phyloP scores from a whole-genome alignment of 1,140 invertebrate genomes.

The Patella vulgata region DNA sequence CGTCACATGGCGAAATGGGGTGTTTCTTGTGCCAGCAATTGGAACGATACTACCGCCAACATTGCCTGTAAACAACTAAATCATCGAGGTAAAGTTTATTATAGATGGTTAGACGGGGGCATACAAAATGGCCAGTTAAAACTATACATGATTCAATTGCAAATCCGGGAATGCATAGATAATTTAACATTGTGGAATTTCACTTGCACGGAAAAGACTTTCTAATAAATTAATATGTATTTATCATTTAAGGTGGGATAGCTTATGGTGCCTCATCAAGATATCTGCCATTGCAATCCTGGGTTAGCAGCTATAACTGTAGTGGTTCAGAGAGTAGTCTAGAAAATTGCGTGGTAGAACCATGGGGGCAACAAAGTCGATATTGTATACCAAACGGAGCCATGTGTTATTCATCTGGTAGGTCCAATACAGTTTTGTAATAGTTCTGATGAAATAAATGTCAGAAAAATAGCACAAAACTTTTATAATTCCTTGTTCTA shows the following conservation, averaged over 20 bases:
- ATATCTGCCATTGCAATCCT: constrained; percentile 59
- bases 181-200: too few species aligned
- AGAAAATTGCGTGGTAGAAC: constrained; percentile 36
- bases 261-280: constrained; percentile 41
- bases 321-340: constrained; percentile 39
- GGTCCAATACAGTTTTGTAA: too few species aligned
- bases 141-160: too few species aligned
- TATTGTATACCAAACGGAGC: constrained; percentile 42
- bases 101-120: constrained; percentile 31
- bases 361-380: constrained; percentile 41
- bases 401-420: constrained; percentile 40
- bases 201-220: too few species aligned
- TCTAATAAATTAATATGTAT: too few species aligned
- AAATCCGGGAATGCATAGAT: too few species aligned
- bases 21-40: constrained; percentile 81
- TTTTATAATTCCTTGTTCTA: too few species aligned
- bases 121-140: too few species aligned
- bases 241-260: constrained; percentile 20
- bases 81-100: constrained; percentile 1
- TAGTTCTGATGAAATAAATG: too few species aligned
- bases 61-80: background rate
- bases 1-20: constrained; percentile 78
- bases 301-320: constrained; percentile 74
- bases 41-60: constrained; percentile 73
- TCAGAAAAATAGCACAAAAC: too few species aligned